Evolutionary conservation across 2,888 invertebrate species (phyloP).

Genomic region (Bembecia ichneumoniformis): DNA sequence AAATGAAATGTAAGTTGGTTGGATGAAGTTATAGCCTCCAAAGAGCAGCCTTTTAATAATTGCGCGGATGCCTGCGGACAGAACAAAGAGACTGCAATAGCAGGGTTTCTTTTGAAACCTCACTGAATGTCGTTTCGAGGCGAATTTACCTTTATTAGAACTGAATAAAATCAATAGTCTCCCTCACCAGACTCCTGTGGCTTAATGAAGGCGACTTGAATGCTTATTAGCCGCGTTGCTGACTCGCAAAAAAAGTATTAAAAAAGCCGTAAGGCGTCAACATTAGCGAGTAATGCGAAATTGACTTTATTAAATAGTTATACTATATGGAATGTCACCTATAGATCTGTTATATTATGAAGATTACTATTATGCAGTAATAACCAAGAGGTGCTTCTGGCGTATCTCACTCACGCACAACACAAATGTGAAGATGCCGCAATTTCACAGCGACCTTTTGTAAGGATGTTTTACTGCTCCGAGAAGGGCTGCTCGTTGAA

Average conservation of each 20-base stretch:
- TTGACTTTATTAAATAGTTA: too few relatives aligned
- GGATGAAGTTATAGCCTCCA: constrained; percentile 20
- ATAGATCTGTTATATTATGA: too few relatives aligned
- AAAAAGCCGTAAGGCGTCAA: constrained; percentile 1
- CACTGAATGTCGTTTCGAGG: constrained; percentile 29
- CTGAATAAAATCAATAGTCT: constrained; percentile 56
- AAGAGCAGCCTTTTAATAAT: constrained; percentile 34
- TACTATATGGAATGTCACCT: too few relatives aligned
- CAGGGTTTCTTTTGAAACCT: constrained; percentile 41
- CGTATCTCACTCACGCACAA: too few relatives aligned
- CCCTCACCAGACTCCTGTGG: constrained; percentile 26
- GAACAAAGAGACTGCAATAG: constrained; percentile 40
- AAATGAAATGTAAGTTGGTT: constrained; percentile 19
- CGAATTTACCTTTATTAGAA: constrained; percentile 50
- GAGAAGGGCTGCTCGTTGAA: too few relatives aligned
- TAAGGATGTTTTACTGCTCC: too few relatives aligned
- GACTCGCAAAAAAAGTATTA: constrained; percentile 27
- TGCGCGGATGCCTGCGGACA: constrained; percentile 14
- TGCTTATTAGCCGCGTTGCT: constrained; percentile 49
- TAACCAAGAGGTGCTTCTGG: too few relatives aligned
- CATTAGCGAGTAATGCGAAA: too few relatives aligned
- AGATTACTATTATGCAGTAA: too few relatives aligned
- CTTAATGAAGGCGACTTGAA: constrained; percentile 54
- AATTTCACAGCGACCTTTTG: too few relatives aligned
- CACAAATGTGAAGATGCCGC: too few relatives aligned